phyloP scores from a whole-genome alignment of 2,113 vertebrate species.

The Ciconia maguari region DNA sequence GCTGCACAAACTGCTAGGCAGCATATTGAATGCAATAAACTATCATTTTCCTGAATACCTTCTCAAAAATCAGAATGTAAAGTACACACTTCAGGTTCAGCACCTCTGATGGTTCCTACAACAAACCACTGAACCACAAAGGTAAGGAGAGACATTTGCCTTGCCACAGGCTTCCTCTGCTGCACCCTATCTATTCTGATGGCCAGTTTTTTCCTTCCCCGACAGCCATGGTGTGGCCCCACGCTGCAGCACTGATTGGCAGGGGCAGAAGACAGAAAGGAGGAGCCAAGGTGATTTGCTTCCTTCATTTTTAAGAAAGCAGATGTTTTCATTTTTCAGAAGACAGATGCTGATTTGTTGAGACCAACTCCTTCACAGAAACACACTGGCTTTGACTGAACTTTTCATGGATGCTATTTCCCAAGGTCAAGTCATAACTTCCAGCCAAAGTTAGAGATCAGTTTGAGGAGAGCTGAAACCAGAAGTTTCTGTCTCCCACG shows the following conservation, averaged over 20 bases:
- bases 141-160: background rate
- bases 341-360: background rate
- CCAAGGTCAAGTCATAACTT: background rate
- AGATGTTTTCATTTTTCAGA: background rate
- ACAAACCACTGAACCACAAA: background rate
- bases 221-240: background rate
- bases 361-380: background rate
- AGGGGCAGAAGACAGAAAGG: background rate
- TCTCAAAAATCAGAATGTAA: conserved; percentile 52
- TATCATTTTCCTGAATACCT: conserved; percentile 7
- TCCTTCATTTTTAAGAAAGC: background rate
- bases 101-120: background rate
- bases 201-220: background rate
- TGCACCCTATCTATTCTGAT: background rate
- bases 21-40: conserved; percentile 34
- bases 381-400: background rate
- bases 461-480: background rate
- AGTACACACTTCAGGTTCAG: background rate
- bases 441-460: background rate
- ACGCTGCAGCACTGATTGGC: background rate
- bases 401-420: background rate
- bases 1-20: conserved; percentile 18
- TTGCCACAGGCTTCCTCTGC: background rate
- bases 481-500: background rate
- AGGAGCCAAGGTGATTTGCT: background rate